These are phyloP conservation scores for Drosophila saltans DNA, from an alignment of 1,140 invertebrate species.

Conservation along the genomic window DNA sequence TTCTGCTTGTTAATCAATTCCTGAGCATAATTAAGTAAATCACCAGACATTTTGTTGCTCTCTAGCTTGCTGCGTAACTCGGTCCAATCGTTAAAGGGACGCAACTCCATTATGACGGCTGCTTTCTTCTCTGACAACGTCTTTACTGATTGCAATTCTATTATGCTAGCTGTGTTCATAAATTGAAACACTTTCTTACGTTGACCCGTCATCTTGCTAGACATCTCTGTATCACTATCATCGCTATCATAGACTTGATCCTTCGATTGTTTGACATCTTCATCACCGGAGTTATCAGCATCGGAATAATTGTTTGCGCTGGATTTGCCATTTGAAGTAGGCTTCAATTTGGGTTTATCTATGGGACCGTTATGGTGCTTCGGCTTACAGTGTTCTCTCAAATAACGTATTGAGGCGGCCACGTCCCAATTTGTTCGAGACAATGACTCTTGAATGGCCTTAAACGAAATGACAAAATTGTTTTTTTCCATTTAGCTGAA, in stretches of 20 bases:
- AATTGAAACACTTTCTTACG: conserved; percentile 91
- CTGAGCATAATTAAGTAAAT: conserved; percentile 89
- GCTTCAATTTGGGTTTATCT: conserved; percentile 50
- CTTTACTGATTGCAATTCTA: conserved; percentile 88
- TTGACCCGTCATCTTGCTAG: conserved; percentile 87
- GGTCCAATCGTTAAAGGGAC: conserved; percentile 89
- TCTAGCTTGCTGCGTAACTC: conserved; percentile 90
- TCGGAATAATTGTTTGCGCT: conserved; percentile 63
- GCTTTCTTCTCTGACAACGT: conserved; percentile 90
- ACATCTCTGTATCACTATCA: conserved; percentile 89
- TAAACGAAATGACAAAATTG: conserved; percentile 3
- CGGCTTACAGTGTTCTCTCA: conserved; percentile 68
- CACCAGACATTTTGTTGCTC: conserved; percentile 87
- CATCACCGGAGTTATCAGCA: conserved; percentile 65
- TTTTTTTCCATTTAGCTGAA: background rate
- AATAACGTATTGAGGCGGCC: conserved; percentile 56
- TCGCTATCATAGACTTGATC: conserved; percentile 85
- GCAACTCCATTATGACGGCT: conserved; percentile 86
- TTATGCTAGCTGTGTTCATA: conserved; percentile 87
- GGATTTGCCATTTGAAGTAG: conserved; percentile 55
- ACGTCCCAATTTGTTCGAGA: conserved; percentile 77
- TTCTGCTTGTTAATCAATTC: conserved; percentile 88
- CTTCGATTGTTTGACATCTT: conserved; percentile 67
- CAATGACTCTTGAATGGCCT: conserved; percentile 80
- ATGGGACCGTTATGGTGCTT: conserved; percentile 44